Evolutionary conservation across 2,888 invertebrate genomes (phyloP), one percentile per base, ranked within the genome.

Genomic region (Acronicta psi): DNA sequence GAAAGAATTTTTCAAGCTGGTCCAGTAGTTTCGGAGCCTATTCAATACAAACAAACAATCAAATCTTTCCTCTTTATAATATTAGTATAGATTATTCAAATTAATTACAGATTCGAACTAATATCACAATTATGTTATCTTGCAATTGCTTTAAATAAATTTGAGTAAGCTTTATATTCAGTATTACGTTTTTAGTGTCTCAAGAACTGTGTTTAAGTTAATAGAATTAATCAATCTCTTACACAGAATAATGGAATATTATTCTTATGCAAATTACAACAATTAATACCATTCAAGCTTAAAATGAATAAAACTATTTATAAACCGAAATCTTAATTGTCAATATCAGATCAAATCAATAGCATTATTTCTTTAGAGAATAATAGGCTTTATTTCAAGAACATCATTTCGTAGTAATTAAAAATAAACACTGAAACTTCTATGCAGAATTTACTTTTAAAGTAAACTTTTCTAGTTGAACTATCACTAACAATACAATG

Each of bases 401-500:
- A 17, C 37, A 38, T 18, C 2, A 1, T 31, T n/a, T 36, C 7
- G 9, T 25, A 23, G 49, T 40, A 31, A 50, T 56, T 55, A 23
- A 31, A 46, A 43, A 18, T 29, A 42, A 38, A 69, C 13, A 18
- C 23, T 8, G 10, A 6, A 40, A 9, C n/a, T n/a, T 25, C 11
- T 18, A 25, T n/a, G 11, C 31, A 14, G 29, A 31, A 45, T 36
- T 50, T 41, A 23, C 10, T 51, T 49, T 52, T 14, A 37, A 51
- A 60, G 44, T 23, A 41, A 55, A 41, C 43, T 16, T 16, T 42
- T 3, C 50, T 34, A 60, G 13, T 47, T 29, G 7, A 61, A 60
- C 73, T 69, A 59, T 57, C 34, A 13, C 6, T 34, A 11, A 3
- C 65, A 69, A 65, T 62, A 64, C 46, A 52, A 34, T 43, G 37